Evolutionary conservation across 2,888 invertebrate genomes (phyloP), one percentile per base, ranked within the genome.

Genomic region (Macropis europaea): DNA sequence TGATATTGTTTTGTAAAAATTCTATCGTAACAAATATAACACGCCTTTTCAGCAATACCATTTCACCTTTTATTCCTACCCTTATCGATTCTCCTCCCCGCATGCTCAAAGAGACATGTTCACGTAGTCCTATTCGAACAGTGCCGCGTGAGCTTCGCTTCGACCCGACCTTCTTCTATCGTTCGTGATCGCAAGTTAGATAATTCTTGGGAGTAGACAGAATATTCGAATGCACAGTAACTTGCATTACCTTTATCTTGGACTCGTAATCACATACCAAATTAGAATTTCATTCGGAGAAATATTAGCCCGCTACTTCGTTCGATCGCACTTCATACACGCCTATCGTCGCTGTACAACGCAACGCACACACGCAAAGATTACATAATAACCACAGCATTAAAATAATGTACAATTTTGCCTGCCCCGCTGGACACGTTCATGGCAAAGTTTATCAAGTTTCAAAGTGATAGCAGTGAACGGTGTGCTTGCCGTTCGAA

Each of bases 1-100:
- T 90, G 90, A 90, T 90, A 90, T 87, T 88, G 82, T 88, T 86
- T 87, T 86, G 86, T 89, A 87, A 86, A 85, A 88, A 83, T 82
- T 86, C 86, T 86, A 86, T 82, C 77, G 74, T 81, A 82, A 85
- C 82, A 81, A 81, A 85, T 86, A 85, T 60, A 70, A 13, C 34
- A 43, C n/a, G n/a, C 40, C 26, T 71, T 38, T 48, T 38, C 36
- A 53, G 28, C n/a, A 54, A 32, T 13, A 34, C 4, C 32, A 13
- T 26, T 9, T 1, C 11, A 30, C n/a, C n/a, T n/a, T n/a, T n/a
- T n/a, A n/a, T n/a, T n/a, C n/a, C n/a, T n/a, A n/a, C n/a, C n/a
- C n/a, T n/a, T n/a, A n/a, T n/a, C n/a, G n/a, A n/a, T n/a, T n/a
- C n/a, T n/a, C n/a, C n/a, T n/a, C n/a, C n/a, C n/a, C n/a, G n/a